Base-by-base conservation (phyloP, 2,888 invertebrate species). In the Diplolepis rosae region DNA sequence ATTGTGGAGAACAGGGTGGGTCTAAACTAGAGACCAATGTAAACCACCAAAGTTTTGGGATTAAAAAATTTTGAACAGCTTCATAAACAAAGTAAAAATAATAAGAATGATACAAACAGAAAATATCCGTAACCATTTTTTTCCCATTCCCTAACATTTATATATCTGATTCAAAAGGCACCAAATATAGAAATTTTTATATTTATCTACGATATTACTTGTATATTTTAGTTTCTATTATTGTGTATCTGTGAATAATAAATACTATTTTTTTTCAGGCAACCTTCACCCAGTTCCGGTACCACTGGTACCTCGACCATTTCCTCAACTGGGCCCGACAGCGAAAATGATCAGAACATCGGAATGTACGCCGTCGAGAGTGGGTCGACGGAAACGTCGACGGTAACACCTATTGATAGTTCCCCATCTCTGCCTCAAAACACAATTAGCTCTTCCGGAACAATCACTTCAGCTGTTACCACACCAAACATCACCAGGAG, bases 221-320 rank as follows among this genome's bases (percentile, higher is more conserved):
- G n/a, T n/a, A n/a, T n/a, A n/a, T n/a, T n/a, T n/a, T n/a, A n/a
- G n/a, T n/a, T n/a, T n/a, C n/a, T n/a, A n/a, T n/a, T n/a, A n/a
- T n/a, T n/a, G n/a, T n/a, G n/a, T n/a, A n/a, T n/a, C n/a, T n/a
- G n/a, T n/a, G n/a, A n/a, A n/a, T n/a, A n/a, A n/a, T n/a, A n/a
- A n/a, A n/a, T n/a, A n/a, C n/a, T n/a, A n/a, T 48, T 68, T 50
- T 68, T 15, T 83, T 79, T 2, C 80, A 88, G 88, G 88, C 88
- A 88, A 87, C 85, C 87, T 32, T 90, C 91, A 11, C 87, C 89
- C 18, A 85, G 86, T 28, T 88, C 89, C 4, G 86, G 89, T 13
- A 89, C 90, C 18, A 89, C 86, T 18, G 78, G 83, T 6, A 85
- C 86, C 5, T 86, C 87, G 65, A 87, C 87, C 18, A 81, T 84